These are phyloP conservation scores for Pavo muticus DNA, from an alignment of 2,113 vertebrate species.

Conservation along the genomic window DNA sequence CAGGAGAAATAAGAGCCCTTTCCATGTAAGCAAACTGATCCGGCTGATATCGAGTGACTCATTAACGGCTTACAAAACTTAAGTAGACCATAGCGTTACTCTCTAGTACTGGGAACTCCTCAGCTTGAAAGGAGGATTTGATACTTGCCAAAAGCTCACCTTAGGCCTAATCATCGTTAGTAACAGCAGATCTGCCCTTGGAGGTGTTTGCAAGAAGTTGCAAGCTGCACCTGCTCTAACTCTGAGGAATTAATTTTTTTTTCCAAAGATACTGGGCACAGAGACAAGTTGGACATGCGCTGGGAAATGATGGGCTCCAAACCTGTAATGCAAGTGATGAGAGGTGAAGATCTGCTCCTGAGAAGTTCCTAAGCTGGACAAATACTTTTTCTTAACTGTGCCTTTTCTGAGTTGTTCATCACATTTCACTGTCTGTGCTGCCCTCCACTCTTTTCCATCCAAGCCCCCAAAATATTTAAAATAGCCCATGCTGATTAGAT, in stretches of 20 bases:
- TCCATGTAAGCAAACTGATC: constrained; percentile 65
- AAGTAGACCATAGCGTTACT: constrained; percentile 53
- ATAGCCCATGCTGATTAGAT: background rate
- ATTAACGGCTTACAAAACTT: constrained; percentile 67
- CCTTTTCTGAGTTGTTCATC: background rate
- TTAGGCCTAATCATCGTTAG: background rate
- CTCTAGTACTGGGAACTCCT: constrained; percentile 56
- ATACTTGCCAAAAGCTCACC: constrained; percentile 34
- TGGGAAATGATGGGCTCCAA: background rate
- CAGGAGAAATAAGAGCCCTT: constrained; percentile 64
- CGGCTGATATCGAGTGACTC: constrained; percentile 56
- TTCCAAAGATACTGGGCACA: background rate
- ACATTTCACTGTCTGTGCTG: background rate
- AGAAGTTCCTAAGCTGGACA: background rate
- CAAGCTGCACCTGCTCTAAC: background rate
- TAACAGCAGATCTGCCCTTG: background rate
- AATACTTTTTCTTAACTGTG: background rate
- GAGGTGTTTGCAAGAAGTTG: background rate
- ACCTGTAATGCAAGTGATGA: background rate
- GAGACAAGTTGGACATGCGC: background rate
- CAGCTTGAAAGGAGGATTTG: constrained; percentile 57
- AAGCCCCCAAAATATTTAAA: background rate
- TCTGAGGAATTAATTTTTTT: background rate
- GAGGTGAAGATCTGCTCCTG: background rate
- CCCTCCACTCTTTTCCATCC: background rate